Evolutionary conservation across 2,113 vertebrate genomes (phyloP).

Genomic region (Saccopteryx leptura): DNA sequence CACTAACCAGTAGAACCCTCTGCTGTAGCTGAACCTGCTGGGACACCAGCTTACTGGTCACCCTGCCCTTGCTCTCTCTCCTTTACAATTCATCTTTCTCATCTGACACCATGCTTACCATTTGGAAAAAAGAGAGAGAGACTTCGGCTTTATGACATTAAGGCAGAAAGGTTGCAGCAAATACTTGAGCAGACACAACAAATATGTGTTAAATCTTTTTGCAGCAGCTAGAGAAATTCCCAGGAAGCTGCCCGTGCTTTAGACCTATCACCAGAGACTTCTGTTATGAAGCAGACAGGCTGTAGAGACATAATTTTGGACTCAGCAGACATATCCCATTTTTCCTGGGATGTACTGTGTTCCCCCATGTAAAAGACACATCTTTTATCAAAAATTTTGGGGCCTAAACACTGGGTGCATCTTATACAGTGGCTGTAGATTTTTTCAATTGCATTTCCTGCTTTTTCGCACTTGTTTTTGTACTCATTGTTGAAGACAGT

Average conservation of each 20-base stretch:
- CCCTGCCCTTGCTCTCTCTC: too few relatives aligned
- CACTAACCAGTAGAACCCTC: not conserved
- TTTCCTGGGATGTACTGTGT: not conserved
- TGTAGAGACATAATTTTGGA: not conserved
- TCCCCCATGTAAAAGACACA: too few relatives aligned
- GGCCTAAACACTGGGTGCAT: too few relatives aligned
- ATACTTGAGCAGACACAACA: not conserved
- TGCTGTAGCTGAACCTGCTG: not conserved
- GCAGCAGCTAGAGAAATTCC: not conserved
- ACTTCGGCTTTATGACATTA: not conserved
- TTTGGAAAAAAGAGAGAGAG: not conserved
- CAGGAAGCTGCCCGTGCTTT: not conserved
- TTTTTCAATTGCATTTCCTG: too few relatives aligned
- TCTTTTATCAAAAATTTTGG: too few relatives aligned
- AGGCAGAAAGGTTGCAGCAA: not conserved
- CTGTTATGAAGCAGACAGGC: not conserved
- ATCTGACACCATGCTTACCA: not conserved
- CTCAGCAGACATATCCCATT: not conserved
- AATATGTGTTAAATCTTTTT: not conserved
- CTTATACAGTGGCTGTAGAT: too few relatives aligned
- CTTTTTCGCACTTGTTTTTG: too few relatives aligned
- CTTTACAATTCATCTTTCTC: not conserved
- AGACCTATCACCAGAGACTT: not conserved
- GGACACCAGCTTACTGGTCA: rapidly evolving
- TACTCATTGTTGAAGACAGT: too few relatives aligned